Percentiles rank a stretch among this genome's conserved stretches.
Conservation (phyloP, 2,888 invertebrate species). For the Macaria liturata region DNA sequence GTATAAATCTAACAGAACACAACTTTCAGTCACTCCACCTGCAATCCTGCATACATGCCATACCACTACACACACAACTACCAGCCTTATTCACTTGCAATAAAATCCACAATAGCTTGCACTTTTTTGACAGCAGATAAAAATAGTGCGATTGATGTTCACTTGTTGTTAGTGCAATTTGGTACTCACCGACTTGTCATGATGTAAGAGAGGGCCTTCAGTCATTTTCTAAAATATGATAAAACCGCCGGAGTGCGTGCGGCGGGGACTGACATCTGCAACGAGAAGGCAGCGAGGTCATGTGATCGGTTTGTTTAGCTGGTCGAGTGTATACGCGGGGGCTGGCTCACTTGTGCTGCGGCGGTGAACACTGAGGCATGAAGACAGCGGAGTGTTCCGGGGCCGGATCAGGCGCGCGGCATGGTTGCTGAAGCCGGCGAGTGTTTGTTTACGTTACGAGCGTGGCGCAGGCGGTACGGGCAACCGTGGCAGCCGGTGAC, state of each 20-base stretch:
- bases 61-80: constrained; percentile 7
- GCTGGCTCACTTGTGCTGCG: constrained; percentile 70
- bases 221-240: constrained; percentile 82
- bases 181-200: constrained; percentile 77
- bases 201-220: constrained; percentile 67
- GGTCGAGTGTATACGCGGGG: constrained; percentile 23
- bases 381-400: constrained; percentile 58
- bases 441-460: constrained; percentile 67
- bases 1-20: too few relatives aligned
- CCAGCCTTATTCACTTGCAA: neutral
- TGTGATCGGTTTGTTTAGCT: constrained; percentile 47
- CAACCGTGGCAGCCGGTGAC: constrained; percentile 30
- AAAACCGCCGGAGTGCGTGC: constrained; percentile 77
- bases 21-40: constrained; percentile 14
- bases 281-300: constrained; percentile 70
- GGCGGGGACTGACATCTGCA: constrained; percentile 80
- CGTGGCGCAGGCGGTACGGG: constrained; percentile 40
- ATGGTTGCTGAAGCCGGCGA: constrained; percentile 64
- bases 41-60: constrained; percentile 1
- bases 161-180: constrained; percentile 3
- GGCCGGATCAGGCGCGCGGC: constrained; percentile 63
- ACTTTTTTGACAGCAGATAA: constrained; percentile 25
- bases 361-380: constrained; percentile 71
- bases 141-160: constrained; percentile 20
- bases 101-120: constrained; percentile 19